Percentiles rank a stretch among this genome's conserved stretches.
Conservation (phyloP, 2,797 vertebrate genomes). For the Rhabdophis nuchalis region DNA sequence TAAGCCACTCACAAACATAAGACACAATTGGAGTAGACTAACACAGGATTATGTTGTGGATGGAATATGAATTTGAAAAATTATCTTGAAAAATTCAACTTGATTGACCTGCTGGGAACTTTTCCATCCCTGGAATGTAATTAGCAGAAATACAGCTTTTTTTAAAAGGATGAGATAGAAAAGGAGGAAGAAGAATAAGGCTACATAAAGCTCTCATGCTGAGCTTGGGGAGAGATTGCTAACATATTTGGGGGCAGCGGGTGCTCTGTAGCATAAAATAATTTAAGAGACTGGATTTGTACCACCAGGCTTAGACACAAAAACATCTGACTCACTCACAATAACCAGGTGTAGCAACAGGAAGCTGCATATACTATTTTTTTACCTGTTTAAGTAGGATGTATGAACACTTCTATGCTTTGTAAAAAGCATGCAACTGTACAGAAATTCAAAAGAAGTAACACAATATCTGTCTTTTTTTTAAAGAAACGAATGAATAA, state of each 20-base stretch:
- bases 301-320: background rate
- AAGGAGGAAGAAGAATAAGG: background rate
- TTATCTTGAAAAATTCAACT: background rate
- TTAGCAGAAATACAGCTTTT: background rate
- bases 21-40: background rate
- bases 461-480: background rate
- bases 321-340: background rate
- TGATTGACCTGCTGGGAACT: background rate
- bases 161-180: background rate
- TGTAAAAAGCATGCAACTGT: background rate
- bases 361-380: background rate
- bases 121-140: background rate
- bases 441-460: background rate
- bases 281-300: background rate
- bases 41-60: background rate
- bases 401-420: no score
- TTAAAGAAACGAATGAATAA: no score
- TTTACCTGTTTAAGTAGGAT: background rate
- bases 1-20: background rate
- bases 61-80: background rate
- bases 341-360: background rate
- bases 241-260: background rate
- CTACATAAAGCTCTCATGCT: background rate
- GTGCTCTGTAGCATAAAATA: background rate
- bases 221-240: background rate